These are phyloP conservation scores for Rhingia rostrata DNA, from an alignment of 2,888 invertebrate species.

Conservation along the genomic window DNA sequence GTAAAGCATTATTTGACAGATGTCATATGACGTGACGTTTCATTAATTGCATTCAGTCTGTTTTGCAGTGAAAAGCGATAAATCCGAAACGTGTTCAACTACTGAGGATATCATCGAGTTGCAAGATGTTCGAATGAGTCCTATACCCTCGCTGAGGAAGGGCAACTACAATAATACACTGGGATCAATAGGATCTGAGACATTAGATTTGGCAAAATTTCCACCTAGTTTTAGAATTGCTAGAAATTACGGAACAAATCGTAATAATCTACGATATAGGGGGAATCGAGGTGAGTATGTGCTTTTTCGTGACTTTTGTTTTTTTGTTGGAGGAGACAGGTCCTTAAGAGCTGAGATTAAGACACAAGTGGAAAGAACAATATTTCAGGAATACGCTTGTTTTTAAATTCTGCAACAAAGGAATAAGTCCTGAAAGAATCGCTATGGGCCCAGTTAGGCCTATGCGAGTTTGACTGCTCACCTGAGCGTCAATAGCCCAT, in stretches of 20 bases:
- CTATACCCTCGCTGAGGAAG: conserved; percentile 90
- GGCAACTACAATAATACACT: conserved; percentile 86
- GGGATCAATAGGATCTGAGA: conserved; percentile 85
- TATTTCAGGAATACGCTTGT: no score
- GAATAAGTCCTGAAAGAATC: no score
- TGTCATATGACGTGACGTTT: neutral
- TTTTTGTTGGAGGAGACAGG: neutral
- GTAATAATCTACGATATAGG: conserved; percentile 85
- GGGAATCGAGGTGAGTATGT: conserved; percentile 83
- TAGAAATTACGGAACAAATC: conserved; percentile 85
- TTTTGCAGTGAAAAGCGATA: conserved; percentile 79
- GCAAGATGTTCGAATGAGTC: conserved; percentile 93
- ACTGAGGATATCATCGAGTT: conserved; percentile 94
- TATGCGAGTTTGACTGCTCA: no score
- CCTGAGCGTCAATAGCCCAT: no score
- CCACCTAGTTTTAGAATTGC: conserved; percentile 90
- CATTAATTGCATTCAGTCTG: neutral
- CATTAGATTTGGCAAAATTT: conserved; percentile 87
- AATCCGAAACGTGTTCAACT: conserved; percentile 82
- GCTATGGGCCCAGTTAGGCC: no score
- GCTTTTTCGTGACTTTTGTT: neutral
- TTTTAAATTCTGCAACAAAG: no score
- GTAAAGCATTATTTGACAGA: conserved; percentile 11
- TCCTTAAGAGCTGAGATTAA: no score
- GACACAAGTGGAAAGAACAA: no score